Conservation (phyloP, 1,140 invertebrate species). For the Aleiodes sp. region DNA sequence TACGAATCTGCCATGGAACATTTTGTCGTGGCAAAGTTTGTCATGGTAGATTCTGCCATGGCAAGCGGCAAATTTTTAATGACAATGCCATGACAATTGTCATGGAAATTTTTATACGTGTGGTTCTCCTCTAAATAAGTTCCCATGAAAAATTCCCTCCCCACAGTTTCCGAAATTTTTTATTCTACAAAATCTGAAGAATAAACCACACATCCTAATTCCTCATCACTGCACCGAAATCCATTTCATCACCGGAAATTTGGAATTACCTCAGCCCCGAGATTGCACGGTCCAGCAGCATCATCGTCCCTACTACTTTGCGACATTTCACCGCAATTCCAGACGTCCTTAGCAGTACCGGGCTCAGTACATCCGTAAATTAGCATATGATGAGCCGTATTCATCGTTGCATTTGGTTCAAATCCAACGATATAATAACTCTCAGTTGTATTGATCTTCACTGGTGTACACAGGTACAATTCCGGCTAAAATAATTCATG, state of each 20-base stretch:
- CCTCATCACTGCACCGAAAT: too few relatives aligned
- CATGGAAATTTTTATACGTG: too few relatives aligned
- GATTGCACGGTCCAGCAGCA: conserved; percentile 74
- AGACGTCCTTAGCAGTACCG: conserved; percentile 80
- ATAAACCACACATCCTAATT: too few relatives aligned
- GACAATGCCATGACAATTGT: too few relatives aligned
- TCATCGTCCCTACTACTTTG: conserved; percentile 51
- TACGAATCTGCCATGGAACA: too few relatives aligned
- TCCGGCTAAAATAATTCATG: conserved; percentile 71
- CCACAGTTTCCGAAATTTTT: too few relatives aligned
- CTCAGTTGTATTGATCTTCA: conserved; percentile 75
- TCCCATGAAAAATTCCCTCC: too few relatives aligned
- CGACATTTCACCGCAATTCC: conserved; percentile 96
- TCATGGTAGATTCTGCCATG: too few relatives aligned
- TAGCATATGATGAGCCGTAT: conserved; percentile 95
- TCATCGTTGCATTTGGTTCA: conserved; percentile 90
- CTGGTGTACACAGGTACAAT: conserved; percentile 85
- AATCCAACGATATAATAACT: conserved; percentile 89
- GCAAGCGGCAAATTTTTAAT: too few relatives aligned
- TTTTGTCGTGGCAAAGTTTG: too few relatives aligned
- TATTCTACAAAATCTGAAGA: too few relatives aligned
- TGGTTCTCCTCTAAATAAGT: too few relatives aligned
- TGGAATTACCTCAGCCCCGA: conserved; percentile 73
- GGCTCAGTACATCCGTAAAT: conserved; percentile 92
- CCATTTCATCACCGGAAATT: conserved; percentile 19